Percentiles rank a stretch among this genome's conserved stretches.
phyloP scores from a whole-genome alignment of 2,113 vertebrate species.

The Apteryx owenii region DNA sequence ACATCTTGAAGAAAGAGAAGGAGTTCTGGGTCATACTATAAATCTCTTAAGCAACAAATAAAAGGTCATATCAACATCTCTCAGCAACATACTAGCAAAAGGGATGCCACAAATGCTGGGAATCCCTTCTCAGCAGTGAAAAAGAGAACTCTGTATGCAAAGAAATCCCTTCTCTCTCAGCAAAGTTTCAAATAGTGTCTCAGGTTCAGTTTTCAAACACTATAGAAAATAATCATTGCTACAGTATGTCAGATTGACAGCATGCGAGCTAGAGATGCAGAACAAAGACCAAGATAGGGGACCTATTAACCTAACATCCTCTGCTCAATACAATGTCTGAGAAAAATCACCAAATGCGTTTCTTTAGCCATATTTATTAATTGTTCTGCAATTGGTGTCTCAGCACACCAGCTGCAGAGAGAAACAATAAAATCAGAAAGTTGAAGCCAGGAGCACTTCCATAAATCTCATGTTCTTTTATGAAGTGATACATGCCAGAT shows the following conservation, averaged over 20 bases:
- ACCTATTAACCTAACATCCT: not conserved
- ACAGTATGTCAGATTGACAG: not conserved
- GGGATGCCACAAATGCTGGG: not conserved
- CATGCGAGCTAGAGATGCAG: not conserved
- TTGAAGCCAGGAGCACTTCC: not conserved
- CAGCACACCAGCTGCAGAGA: not conserved
- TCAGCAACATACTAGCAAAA: slow-evolving; percentile 10
- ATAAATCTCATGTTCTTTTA: not conserved
- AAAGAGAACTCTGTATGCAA: not conserved
- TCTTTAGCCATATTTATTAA: not conserved
- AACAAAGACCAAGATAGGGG: not conserved
- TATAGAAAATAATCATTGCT: not conserved
- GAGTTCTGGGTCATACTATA: slow-evolving; percentile 28
- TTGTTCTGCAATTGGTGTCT: not conserved
- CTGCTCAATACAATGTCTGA: not conserved
- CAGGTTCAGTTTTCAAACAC: slow-evolving; percentile 20
- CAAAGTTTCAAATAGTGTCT: not conserved
- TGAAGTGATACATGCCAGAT: not conserved
- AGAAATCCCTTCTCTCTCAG: not conserved
- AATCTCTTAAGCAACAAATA: slow-evolving; percentile 59
- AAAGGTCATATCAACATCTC: slow-evolving; percentile 51
- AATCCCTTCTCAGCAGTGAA: not conserved
- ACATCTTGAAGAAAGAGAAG: slow-evolving; percentile 7
- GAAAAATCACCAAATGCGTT: not conserved
- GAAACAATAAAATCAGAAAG: not conserved